Conservation (phyloP, 2,113 vertebrate species). For the Ochotona curzoniae region DNA sequence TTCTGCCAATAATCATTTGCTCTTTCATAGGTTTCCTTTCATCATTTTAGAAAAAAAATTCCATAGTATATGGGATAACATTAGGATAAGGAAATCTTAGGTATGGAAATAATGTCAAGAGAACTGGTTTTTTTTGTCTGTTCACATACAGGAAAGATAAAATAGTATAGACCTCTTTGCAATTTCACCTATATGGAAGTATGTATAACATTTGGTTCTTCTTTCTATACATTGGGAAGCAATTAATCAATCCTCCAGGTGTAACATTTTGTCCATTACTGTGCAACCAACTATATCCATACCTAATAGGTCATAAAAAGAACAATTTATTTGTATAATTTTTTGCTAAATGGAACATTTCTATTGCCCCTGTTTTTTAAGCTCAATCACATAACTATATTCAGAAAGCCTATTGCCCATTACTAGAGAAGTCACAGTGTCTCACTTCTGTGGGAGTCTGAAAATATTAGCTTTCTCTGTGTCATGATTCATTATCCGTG, state of each 20-base stretch:
- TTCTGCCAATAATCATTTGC: not conserved
- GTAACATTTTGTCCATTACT: not conserved
- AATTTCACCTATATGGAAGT: not conserved
- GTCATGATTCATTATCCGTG: not conserved
- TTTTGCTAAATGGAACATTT: not conserved
- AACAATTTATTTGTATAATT: not conserved
- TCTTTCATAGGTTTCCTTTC: not conserved
- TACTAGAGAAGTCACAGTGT: not conserved
- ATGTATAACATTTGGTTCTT: not conserved
- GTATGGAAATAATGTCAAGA: not conserved
- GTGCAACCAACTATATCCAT: not conserved
- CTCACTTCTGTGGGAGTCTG: not conserved
- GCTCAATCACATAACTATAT: accelerated
- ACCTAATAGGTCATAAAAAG: not conserved
- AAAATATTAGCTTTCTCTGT: not conserved
- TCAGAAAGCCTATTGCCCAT: not conserved
- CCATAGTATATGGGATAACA: not conserved
- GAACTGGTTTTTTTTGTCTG: not conserved
- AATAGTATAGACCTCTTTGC: not conserved
- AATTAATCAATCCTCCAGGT: not conserved
- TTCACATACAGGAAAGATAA: not conserved
- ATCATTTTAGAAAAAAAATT: not conserved
- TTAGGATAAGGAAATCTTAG: not conserved
- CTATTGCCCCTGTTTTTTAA: not conserved
- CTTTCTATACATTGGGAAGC: not conserved